Conservation (phyloP, 2,888 invertebrate genomes). For the Heliconius ismenius region DNA sequence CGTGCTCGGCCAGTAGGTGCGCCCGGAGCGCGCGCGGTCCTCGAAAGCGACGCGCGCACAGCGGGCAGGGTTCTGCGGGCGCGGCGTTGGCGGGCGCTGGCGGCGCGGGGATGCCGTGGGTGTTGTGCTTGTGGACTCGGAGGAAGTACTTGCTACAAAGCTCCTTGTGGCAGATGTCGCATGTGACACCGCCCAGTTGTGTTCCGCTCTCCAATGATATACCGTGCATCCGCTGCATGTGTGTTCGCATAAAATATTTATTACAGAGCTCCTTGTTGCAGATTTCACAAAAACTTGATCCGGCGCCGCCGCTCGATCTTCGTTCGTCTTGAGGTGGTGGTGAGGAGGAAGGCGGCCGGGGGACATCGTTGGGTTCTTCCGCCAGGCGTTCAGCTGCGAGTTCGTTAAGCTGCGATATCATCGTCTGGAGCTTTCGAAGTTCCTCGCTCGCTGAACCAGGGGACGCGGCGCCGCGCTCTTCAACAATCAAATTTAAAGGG, state of each 20-base stretch:
- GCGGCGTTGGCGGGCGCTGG: constrained; percentile 82
- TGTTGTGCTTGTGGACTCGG: constrained; percentile 98
- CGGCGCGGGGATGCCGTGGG: constrained; percentile 96
- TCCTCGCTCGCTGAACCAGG: constrained; percentile 89
- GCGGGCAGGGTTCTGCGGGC: constrained; percentile 84
- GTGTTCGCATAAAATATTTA: constrained; percentile 99
- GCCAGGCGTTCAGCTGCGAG: constrained; percentile 83
- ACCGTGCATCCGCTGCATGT: constrained; percentile 99
- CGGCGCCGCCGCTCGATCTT: constrained; percentile 72
- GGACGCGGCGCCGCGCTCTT: constrained; percentile 82
- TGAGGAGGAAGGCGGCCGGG: constrained; percentile 66
- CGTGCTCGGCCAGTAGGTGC: constrained; percentile 93
- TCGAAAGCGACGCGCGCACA: constrained; percentile 93
- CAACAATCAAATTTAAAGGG: constrained; percentile 89
- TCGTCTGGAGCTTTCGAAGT: constrained; percentile 92
- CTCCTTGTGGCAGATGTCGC: constrained; percentile 99
- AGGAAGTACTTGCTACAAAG: constrained; percentile 98
- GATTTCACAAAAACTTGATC: constrained; percentile 96
- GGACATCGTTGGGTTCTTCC: constrained; percentile 63
- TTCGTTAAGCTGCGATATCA: constrained; percentile 94
- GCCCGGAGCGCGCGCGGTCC: constrained; percentile 94
- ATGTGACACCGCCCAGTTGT: constrained; percentile 95
- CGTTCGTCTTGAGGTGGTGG: constrained; percentile 73
- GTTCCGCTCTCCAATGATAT: constrained; percentile 96
- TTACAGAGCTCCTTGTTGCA: constrained; percentile 99